phyloP scores from a whole-genome alignment of 2,888 invertebrate genomes.

The Philopedon plagiatum region DNA sequence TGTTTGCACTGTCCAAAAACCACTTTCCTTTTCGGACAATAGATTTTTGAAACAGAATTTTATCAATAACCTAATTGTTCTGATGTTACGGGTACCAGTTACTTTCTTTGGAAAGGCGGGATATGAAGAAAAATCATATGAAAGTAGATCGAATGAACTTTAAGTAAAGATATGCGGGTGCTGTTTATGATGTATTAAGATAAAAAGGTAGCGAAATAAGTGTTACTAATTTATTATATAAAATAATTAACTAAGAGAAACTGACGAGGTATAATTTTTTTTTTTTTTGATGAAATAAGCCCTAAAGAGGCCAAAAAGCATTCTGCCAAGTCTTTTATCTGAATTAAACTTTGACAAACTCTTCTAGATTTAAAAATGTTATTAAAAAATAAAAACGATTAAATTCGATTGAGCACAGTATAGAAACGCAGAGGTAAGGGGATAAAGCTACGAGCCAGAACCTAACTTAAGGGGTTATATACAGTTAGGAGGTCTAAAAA shows the following conservation, averaged over 20 bases:
- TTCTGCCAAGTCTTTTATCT: no score
- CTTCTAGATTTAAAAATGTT: no score
- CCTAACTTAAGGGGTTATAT: no score
- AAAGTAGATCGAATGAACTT: background rate
- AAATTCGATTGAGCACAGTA: no score
- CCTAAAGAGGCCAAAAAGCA: no score
- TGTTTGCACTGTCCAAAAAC: background rate
- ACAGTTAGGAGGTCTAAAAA: no score
- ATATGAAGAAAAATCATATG: background rate
- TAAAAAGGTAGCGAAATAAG: background rate
- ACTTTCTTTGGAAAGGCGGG: background rate
- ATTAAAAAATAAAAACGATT: no score
- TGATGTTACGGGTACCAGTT: background rate
- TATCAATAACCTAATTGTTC: background rate
- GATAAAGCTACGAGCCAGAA: no score
- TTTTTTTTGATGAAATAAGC: no score
- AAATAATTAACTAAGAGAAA: background rate
- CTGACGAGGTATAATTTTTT: no score
- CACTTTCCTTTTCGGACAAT: background rate
- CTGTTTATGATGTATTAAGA: background rate
- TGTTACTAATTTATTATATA: background rate
- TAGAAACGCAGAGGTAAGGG: no score
- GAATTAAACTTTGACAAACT: no score
- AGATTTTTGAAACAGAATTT: background rate
- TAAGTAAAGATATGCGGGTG: constrained; percentile 1